These are phyloP conservation scores for Oophaga pumilio DNA, from an alignment of 2,113 vertebrate genomes.

Conservation along the genomic window DNA sequence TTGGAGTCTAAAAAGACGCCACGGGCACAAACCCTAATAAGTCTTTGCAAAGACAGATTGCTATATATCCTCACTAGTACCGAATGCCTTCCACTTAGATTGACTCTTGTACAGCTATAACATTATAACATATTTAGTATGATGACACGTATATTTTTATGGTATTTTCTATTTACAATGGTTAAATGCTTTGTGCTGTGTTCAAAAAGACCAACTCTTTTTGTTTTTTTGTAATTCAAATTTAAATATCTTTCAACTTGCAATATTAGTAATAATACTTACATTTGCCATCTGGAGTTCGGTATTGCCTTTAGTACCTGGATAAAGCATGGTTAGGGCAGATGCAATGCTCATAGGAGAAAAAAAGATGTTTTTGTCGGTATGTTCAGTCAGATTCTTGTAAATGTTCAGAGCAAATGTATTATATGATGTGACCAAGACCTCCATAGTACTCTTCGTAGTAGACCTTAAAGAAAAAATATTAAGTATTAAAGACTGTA, in stretches of 20 bases:
- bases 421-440: conserved; percentile 75
- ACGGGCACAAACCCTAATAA: no score
- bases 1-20: no score
- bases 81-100: no score
- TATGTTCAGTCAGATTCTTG: conserved; percentile 70
- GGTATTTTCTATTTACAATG: no score
- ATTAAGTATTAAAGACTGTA: background rate
- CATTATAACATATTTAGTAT: no score
- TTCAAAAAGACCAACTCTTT: no score
- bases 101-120: no score
- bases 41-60: no score
- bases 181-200: no score
- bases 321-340: conserved; percentile 80
- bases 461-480: conserved; percentile 7
- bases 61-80: no score
- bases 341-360: conserved; percentile 86
- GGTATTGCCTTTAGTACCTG: conserved; percentile 82
- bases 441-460: conserved; percentile 74
- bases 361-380: conserved; percentile 77
- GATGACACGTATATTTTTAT: no score
- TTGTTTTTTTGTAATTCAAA: no score
- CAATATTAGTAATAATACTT: conserved; percentile 50
- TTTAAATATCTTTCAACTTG: background rate
- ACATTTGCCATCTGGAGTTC: conserved; percentile 87
- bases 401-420: conserved; percentile 81